Evolutionary conservation across 2,888 invertebrate species (phyloP).

Genomic region (Drosophila meridiana): DNA sequence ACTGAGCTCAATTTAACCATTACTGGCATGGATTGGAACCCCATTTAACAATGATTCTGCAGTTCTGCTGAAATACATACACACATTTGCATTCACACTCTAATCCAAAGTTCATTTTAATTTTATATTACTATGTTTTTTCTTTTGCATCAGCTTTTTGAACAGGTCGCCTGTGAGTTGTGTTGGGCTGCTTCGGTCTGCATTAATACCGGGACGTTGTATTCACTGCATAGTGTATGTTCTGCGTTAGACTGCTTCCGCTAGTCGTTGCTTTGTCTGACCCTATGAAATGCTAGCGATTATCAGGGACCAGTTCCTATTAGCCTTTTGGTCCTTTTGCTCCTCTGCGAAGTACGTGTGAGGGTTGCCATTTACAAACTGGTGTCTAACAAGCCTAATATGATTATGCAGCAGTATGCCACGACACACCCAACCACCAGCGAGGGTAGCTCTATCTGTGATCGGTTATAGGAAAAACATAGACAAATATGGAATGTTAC

Average conservation of each 20-base stretch:
- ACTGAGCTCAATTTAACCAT: neutral
- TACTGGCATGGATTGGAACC: neutral
- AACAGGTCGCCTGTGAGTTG: conserved; percentile 34
- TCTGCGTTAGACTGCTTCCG: conserved; percentile 19
- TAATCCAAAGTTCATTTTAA: conserved; percentile 3
- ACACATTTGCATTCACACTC: neutral
- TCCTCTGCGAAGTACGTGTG: neutral
- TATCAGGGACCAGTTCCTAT: conserved; percentile 6
- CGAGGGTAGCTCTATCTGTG: too few species aligned
- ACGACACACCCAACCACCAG: conserved; percentile 8
- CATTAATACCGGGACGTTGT: conserved; percentile 40
- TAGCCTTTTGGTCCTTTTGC: neutral
- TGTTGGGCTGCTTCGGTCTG: conserved; percentile 39
- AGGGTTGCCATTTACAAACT: conserved; percentile 13
- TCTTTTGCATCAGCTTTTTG: conserved; percentile 13
- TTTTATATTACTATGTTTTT: neutral
- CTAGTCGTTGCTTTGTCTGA: conserved; percentile 22
- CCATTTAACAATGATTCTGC: neutral
- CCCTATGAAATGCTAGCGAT: conserved; percentile 12
- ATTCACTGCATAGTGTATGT: conserved; percentile 20
- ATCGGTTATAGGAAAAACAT: too few species aligned
- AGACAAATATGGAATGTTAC: too few species aligned
- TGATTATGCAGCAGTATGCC: conserved; percentile 57
- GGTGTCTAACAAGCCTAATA: conserved; percentile 46
- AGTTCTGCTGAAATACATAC: conserved; percentile 5